These are phyloP conservation scores for Orussus abietinus DNA, from an alignment of 1,140 invertebrate species.

Conservation along the genomic window DNA sequence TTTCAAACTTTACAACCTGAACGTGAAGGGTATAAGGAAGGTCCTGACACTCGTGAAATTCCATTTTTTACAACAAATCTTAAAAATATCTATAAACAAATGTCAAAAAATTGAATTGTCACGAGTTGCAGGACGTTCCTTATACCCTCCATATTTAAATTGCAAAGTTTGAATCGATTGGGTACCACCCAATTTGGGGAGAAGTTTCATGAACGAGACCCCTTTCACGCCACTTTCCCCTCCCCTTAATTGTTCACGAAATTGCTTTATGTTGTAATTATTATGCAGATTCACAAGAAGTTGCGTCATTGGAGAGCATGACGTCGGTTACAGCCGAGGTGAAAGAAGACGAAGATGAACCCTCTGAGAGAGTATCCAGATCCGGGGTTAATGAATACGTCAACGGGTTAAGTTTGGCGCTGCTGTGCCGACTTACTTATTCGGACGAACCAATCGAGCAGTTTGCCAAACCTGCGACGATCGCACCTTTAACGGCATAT, in stretches of 20 bases:
- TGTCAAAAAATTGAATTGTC: too few species aligned
- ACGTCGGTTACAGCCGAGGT: constrained; percentile 22
- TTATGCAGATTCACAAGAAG: constrained; percentile 29
- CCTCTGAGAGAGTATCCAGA: constrained; percentile 12
- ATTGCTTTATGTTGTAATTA: constrained; percentile 2
- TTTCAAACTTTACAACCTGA: too few species aligned
- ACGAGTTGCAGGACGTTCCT: too few species aligned
- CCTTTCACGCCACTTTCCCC: too few species aligned
- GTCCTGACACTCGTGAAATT: too few species aligned
- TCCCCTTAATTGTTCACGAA: neutral
- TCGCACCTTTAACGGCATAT: constrained; percentile 38
- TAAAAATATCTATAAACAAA: too few species aligned
- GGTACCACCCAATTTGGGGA: too few species aligned
- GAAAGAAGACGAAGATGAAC: constrained; percentile 21
- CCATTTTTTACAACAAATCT: too few species aligned
- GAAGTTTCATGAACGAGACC: too few species aligned
- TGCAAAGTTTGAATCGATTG: too few species aligned
- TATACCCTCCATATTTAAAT: too few species aligned
- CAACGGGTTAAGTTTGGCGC: constrained; percentile 27
- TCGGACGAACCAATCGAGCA: constrained; percentile 32
- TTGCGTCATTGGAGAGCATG: constrained; percentile 32
- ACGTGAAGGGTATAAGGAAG: too few species aligned
- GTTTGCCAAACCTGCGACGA: constrained; percentile 37
- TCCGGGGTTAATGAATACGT: constrained; percentile 17
- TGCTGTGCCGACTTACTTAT: constrained; percentile 36